These are phyloP conservation scores for Myotis davidii DNA, from an alignment of 2,113 vertebrate genomes.

Conservation along the genomic window DNA sequence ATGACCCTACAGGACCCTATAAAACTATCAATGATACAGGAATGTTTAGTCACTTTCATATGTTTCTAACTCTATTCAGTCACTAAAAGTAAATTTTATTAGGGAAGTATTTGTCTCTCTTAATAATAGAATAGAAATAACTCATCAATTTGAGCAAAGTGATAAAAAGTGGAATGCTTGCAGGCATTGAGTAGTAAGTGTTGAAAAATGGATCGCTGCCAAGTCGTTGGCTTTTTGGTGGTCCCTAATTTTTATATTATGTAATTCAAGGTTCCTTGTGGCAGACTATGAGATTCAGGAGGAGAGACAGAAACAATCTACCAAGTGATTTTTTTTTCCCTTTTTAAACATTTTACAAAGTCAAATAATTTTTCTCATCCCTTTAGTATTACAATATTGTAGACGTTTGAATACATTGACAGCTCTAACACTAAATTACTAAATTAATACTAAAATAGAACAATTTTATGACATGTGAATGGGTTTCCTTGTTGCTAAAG, in stretches of 20 bases:
- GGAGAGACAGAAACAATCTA: constrained; percentile 60
- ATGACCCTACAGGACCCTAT: background rate
- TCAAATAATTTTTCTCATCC: constrained; percentile 4
- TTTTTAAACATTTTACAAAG: constrained; percentile 56
- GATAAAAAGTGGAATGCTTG: background rate
- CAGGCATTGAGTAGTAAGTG: background rate
- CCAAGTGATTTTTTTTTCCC: background rate
- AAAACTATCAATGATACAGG: background rate
- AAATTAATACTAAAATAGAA: constrained; percentile 73
- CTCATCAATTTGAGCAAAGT: background rate
- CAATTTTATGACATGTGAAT: constrained; percentile 75
- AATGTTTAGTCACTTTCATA: background rate
- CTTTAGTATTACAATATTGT: constrained; percentile 44
- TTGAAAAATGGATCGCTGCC: background rate
- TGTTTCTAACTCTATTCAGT: background rate
- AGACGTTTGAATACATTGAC: constrained; percentile 60
- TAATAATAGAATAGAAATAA: background rate
- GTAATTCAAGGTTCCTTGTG: constrained; percentile 69
- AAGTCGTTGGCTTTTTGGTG: constrained; percentile 63
- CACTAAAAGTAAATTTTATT: background rate
- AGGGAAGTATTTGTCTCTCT: constrained; percentile 1
- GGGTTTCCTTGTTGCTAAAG: constrained; percentile 73
- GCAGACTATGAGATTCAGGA: constrained; percentile 48
- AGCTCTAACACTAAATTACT: constrained; percentile 13
- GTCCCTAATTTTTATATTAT: constrained; percentile 75